Evolutionary conservation across 2,113 vertebrate genomes (phyloP), one percentile per base, ranked within the genome.

Genomic region (Hiodon tergisus): DNA sequence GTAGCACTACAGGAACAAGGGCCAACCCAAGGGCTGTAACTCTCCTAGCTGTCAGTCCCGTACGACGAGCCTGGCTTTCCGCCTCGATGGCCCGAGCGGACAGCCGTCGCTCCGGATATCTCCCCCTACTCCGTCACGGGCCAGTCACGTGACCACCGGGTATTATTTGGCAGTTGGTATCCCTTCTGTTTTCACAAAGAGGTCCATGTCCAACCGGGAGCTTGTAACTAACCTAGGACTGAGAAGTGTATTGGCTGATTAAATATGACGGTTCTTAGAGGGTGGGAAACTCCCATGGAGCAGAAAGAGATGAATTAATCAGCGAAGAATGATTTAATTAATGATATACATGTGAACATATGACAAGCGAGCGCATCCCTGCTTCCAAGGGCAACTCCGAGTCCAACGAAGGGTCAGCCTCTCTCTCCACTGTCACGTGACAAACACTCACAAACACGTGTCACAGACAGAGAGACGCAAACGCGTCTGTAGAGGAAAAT

Each of bases 331-430:
- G 31, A 31, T 31, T 31, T 31, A 31, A 31, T 31, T 31, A 31
- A 31, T 31, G 31, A 31, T 31, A 31, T 31, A 31, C 31, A 31
- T 31, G 31, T 31, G 46, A 66, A 10, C 9, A 31, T 4, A 51
- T 31, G 71, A 13, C 9, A 10, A 61, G 51, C 5, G 52, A 61
- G 50, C 16, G 11, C 16, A 6, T 65, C 17, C 50, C 11, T 11
- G 61, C 54, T 63, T 54, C 69, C 50, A 74, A 63, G 55, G 83
- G 88, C 82, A 88, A 83, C 89, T 89, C 88, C 31, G 31, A 31
- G 31, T 31, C 31, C 31, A 2, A 31, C 1, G 31, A 31, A 31
- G 2, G 31, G 31, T 31, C 31, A 31, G 31, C 31, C 31, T 31
- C 31, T 31, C 31, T 31, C 31, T 31, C 31, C 31, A 31, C 31